These are phyloP conservation scores for Micronycteris hirsuta DNA, from an alignment of 2,113 vertebrate genomes.

Conservation along the genomic window DNA sequence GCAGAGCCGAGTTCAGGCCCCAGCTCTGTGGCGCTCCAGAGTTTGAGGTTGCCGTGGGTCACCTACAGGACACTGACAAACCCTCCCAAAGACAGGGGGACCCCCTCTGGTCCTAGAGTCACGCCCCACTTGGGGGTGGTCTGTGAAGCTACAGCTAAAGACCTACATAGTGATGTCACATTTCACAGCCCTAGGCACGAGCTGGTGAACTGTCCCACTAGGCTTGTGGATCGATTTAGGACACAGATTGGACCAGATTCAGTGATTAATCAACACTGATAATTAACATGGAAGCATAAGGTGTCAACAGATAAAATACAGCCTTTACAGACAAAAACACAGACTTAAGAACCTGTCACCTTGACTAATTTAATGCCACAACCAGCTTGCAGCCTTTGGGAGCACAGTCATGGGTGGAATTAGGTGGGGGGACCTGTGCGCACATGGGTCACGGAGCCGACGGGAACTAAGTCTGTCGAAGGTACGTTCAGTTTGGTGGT, in stretches of 20 bases:
- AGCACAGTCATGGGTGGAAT: accelerated
- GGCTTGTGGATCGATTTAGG: accelerated
- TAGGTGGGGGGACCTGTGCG: accelerated
- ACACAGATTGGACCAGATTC: not conserved
- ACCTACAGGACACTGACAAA: not conserved
- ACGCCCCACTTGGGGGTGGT: not conserved
- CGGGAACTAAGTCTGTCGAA: not conserved
- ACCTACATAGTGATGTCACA: accelerated
- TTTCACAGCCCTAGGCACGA: too few species aligned
- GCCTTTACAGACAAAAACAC: not conserved
- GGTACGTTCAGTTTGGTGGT: accelerated
- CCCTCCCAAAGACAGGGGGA: not conserved
- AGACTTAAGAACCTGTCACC: not conserved
- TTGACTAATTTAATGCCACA: too few species aligned
- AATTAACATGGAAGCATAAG: too few species aligned
- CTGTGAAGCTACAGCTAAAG: not conserved
- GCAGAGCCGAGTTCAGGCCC: not conserved
- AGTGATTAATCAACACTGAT: too few species aligned
- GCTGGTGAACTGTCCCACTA: accelerated
- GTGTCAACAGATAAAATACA: not conserved
- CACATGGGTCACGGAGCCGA: accelerated
- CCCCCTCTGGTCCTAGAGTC: not conserved
- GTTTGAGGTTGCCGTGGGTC: accelerated
- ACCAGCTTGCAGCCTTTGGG: not conserved
- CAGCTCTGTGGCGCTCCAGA: accelerated